phyloP scores from a whole-genome alignment of 2,113 vertebrate species.

The Campylomormyrus tamandua region DNA sequence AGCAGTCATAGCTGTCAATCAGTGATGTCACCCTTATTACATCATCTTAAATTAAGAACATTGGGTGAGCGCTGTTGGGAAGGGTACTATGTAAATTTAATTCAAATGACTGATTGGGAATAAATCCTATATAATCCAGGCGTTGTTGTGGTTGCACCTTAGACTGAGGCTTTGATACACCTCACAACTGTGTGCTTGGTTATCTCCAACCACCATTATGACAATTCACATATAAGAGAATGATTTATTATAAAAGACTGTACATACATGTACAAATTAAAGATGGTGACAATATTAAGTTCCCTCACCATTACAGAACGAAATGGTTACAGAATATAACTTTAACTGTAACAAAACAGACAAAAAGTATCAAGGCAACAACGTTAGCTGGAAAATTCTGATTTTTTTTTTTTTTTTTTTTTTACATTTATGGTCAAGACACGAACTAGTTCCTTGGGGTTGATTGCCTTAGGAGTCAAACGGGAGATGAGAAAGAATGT shows the following conservation, averaged over 20 bases:
- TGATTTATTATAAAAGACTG: slow-evolving; percentile 80
- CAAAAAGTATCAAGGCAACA: background rate
- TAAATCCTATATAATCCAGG: background rate
- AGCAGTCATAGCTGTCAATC: background rate
- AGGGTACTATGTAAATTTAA: background rate
- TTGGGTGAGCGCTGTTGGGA: background rate
- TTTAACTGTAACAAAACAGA: background rate
- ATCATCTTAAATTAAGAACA: background rate
- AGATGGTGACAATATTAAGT: slow-evolving; percentile 4
- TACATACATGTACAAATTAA: slow-evolving; percentile 65
- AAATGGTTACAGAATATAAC: slow-evolving; percentile 1
- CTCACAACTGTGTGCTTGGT: background rate
- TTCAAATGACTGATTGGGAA: background rate
- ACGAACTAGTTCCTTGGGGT: background rate
- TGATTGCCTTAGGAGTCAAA: background rate
- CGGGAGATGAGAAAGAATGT: background rate
- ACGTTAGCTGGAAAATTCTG: background rate
- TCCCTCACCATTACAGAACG: slow-evolving; percentile 2
- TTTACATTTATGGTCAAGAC: background rate
- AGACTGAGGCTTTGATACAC: background rate
- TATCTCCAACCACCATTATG: slow-evolving; percentile 25
- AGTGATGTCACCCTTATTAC: background rate
- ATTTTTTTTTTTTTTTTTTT: background rate
- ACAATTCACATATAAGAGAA: slow-evolving; percentile 40
- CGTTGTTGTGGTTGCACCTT: background rate